These are phyloP conservation scores for Babylonia areolata DNA, from an alignment of 1,140 invertebrate genomes.

Conservation along the genomic window DNA sequence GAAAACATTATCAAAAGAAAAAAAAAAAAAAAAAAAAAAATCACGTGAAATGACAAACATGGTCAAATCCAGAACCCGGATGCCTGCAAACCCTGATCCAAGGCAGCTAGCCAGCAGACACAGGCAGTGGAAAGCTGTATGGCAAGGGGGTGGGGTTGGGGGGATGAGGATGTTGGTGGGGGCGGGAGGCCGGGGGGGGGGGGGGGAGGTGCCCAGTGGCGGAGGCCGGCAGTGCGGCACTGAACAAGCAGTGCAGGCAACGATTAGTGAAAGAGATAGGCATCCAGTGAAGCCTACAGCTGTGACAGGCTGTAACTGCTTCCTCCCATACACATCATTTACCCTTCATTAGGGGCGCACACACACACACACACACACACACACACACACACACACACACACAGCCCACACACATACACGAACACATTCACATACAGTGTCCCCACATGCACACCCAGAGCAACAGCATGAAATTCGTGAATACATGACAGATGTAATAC, in stretches of 20 bases:
- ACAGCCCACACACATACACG: not conserved
- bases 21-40: too few species aligned
- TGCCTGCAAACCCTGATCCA: too few species aligned
- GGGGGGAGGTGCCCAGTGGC: not conserved
- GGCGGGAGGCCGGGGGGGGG: not conserved
- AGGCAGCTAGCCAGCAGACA: too few species aligned
- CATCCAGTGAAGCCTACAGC: constrained; percentile 6
- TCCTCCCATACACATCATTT: constrained; percentile 18
- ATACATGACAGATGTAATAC: too few species aligned
- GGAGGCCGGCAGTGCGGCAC: not conserved
- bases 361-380: not conserved
- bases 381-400: not conserved
- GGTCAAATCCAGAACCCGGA: too few species aligned
- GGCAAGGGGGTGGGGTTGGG: not conserved
- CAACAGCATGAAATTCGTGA: too few species aligned
- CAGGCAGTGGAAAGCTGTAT: too few species aligned
- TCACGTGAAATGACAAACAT: too few species aligned
- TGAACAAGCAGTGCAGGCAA: not conserved
- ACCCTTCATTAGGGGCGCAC: not conserved
- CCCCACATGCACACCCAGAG: too few species aligned
- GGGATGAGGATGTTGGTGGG: not conserved
- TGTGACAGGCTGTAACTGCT: constrained; percentile 25
- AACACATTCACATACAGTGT: too few species aligned
- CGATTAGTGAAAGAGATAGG: constrained; percentile 4
- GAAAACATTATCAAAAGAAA: too few species aligned